phyloP scores from a whole-genome alignment of 2,113 vertebrate species.

The Chaetops frenatus region DNA sequence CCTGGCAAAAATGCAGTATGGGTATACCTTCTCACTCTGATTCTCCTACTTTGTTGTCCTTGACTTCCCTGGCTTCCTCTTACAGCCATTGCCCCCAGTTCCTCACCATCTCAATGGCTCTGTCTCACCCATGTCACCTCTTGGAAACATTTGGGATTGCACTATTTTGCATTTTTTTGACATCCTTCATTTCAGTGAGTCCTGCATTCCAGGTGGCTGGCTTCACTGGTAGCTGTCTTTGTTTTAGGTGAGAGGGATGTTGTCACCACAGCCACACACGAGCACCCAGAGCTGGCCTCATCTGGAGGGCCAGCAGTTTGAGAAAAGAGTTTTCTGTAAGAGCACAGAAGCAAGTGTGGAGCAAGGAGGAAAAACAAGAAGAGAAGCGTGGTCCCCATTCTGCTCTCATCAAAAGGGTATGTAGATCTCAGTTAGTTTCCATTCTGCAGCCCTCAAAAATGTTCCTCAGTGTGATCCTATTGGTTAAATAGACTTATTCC shows the following conservation, averaged over 20 bases:
- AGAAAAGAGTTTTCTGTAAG: background rate
- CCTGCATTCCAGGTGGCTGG: background rate
- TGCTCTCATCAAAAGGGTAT: background rate
- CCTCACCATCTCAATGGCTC: background rate
- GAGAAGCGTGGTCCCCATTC: background rate
- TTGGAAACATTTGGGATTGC: background rate
- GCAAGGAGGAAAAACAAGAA: background rate
- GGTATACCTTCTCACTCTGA: background rate
- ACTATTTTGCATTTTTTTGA: background rate
- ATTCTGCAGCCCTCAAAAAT: constrained; percentile 24
- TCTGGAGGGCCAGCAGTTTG: background rate
- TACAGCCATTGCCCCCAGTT: background rate
- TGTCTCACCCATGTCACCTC: background rate
- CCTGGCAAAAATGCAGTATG: background rate
- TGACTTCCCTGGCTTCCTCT: background rate
- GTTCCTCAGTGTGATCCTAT: background rate
- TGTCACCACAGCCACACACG: background rate
- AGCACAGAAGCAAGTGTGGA: background rate
- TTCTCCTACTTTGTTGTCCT: background rate
- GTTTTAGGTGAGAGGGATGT: background rate
- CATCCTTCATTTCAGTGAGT: background rate
- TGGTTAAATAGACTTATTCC: constrained; percentile 19
- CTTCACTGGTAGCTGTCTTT: background rate
- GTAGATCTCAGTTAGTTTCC: background rate
- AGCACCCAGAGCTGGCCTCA: background rate